A percentile compares a stretch with the other conserved stretches of the same genome.
Evolutionary conservation across 64 coral and sea anemone species (phyloP).

Genomic region (Astreopora myriophthalma): DNA sequence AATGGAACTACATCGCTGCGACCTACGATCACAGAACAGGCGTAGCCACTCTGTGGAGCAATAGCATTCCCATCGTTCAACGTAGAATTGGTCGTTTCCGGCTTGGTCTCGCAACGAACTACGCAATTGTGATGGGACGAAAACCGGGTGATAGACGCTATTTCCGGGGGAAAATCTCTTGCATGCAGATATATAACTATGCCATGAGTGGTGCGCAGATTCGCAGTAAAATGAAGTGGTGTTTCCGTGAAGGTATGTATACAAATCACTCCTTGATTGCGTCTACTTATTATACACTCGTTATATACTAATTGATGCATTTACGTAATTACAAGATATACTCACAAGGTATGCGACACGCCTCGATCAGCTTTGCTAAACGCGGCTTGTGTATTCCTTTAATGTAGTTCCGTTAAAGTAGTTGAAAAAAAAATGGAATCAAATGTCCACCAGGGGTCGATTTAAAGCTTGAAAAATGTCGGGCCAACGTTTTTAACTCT

Average conservation of each 20-base stretch:
- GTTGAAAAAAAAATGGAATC: too few relatives aligned
- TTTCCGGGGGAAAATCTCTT: conserved; percentile 43
- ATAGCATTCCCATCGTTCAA: not conserved
- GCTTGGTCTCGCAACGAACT: conserved; percentile 30
- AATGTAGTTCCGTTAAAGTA: too few relatives aligned
- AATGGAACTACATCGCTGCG: conserved; percentile 31
- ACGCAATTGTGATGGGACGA: conserved; percentile 25
- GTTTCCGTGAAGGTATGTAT: conserved; percentile 33
- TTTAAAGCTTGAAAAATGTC: too few relatives aligned
- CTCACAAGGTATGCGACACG: too few relatives aligned
- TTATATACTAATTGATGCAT: too few relatives aligned
- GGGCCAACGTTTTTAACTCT: too few relatives aligned
- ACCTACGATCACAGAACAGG: conserved; percentile 26
- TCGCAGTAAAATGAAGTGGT: not conserved
- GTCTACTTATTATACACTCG: too few relatives aligned
- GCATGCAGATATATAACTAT: conserved; percentile 25
- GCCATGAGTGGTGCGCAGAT: conserved; percentile 11
- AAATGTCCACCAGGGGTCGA: too few relatives aligned
- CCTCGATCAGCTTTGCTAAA: too few relatives aligned
- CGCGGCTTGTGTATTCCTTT: too few relatives aligned
- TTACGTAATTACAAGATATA: too few relatives aligned
- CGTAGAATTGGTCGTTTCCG: conserved; percentile 17
- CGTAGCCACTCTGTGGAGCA: conserved; percentile 21
- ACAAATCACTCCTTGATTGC: too few relatives aligned
- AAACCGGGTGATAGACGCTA: conserved; percentile 17